Evolutionary conservation across 2,888 invertebrate genomes (phyloP).

Genomic region (Noctua fimbriata): DNA sequence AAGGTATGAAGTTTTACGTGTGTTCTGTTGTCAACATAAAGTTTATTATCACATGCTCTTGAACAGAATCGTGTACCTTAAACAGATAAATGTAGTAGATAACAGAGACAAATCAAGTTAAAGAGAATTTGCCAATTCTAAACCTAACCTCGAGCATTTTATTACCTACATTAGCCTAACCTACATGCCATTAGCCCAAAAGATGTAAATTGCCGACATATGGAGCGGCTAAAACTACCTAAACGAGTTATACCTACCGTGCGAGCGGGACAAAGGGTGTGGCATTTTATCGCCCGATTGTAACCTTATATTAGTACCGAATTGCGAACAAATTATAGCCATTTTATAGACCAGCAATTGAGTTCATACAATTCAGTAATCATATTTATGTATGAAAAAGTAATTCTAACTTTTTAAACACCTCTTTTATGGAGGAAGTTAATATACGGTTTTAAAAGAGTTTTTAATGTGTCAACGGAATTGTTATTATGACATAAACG

Average conservation of each 20-base stretch:
- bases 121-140: neutral
- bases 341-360: constrained; percentile 61
- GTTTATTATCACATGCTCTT: neutral
- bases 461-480: constrained; percentile 53
- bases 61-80: neutral
- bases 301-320: constrained; percentile 56
- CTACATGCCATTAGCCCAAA: constrained; percentile 20
- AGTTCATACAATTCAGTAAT: constrained; percentile 56
- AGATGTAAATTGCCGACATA: constrained; percentile 16
- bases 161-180: neutral
- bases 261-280: constrained; percentile 53
- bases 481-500: constrained; percentile 53
- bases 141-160: neutral
- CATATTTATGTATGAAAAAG: constrained; percentile 44
- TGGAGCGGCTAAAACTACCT: constrained; percentile 38
- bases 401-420: constrained; percentile 60
- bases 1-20: neutral
- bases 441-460: constrained; percentile 24
- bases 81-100: neutral
- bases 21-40: neutral
- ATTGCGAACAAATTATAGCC: constrained; percentile 70
- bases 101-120: neutral
- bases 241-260: constrained; percentile 47
- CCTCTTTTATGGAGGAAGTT: constrained; percentile 27
- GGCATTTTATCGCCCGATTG: constrained; percentile 61